A percentile compares a stretch with the other conserved stretches of the same genome.
Evolutionary conservation across 2,113 vertebrate genomes (phyloP).

Genomic region (Dascyllus trimaculatus): DNA sequence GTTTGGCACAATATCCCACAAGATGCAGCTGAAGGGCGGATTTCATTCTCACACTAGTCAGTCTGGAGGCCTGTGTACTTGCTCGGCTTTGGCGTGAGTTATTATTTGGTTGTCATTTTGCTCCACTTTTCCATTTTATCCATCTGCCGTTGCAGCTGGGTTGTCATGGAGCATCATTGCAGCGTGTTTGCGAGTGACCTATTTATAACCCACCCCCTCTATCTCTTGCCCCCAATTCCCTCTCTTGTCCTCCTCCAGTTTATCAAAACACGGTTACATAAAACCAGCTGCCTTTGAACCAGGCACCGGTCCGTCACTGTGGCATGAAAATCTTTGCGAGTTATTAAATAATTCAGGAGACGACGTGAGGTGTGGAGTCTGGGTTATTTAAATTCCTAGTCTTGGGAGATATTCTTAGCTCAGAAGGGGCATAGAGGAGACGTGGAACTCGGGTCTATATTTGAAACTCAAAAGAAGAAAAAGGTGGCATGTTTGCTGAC

Average conservation of each 20-base stretch:
- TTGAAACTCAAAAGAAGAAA: not conserved
- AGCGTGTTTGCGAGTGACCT: conserved; percentile 73
- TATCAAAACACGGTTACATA: conserved; percentile 68
- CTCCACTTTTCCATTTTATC: conserved; percentile 71
- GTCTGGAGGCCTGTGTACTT: conserved; percentile 2
- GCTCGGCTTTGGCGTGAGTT: conserved; percentile 24
- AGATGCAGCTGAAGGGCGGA: not conserved
- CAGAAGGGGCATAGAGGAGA: not conserved
- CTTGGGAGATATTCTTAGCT: conserved; percentile 46
- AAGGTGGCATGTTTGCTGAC: not conserved
- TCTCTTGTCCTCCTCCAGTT: conserved; percentile 58
- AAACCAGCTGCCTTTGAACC: conserved; percentile 44
- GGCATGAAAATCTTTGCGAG: conserved; percentile 38
- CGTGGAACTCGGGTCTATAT: not conserved
- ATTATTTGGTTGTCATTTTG: conserved; percentile 67
- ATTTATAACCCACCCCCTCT: conserved; percentile 77
- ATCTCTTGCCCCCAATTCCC: conserved; percentile 68
- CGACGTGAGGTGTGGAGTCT: conserved; percentile 22
- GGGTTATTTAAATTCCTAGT: conserved; percentile 44
- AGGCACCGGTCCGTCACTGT: conserved; percentile 20
- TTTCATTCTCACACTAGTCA: not conserved
- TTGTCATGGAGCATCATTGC: conserved; percentile 73
- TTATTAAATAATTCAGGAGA: conserved; percentile 65
- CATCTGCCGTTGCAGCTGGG: conserved; percentile 80
- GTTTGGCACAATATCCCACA: not conserved